These are phyloP conservation scores for Acanthornis magna DNA, from an alignment of 2,797 vertebrate species.

Conservation along the genomic window DNA sequence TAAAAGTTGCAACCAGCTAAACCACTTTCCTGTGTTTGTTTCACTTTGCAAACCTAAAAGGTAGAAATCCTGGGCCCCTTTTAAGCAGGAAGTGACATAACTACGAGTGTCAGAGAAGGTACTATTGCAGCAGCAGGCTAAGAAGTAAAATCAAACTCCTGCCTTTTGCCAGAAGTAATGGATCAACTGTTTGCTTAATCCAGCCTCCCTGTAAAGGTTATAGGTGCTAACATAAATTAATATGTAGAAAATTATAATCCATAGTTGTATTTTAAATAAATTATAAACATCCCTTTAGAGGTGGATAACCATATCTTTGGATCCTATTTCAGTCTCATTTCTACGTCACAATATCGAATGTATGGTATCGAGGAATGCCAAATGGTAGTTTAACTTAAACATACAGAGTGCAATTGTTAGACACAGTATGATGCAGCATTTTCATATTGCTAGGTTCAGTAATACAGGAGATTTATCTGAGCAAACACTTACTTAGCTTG, in stretches of 20 bases:
- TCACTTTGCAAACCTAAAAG: neutral
- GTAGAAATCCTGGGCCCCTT: neutral
- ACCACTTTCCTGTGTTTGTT: neutral
- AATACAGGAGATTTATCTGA: neutral
- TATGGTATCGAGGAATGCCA: neutral
- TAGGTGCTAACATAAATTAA: neutral
- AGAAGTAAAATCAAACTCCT: neutral
- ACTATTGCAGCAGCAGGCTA: neutral
- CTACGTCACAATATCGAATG: neutral
- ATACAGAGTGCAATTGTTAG: neutral
- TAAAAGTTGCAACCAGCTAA: neutral
- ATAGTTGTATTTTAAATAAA: neutral
- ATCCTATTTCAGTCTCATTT: neutral
- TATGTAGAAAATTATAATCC: neutral
- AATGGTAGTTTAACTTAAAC: neutral
- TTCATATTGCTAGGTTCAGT: constrained; percentile 14
- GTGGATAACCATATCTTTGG: neutral
- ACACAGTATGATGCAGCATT: neutral
- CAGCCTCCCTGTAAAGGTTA: neutral
- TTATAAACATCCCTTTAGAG: neutral
- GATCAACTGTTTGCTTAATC: neutral
- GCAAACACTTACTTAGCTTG: neutral
- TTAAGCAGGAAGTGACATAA: neutral
- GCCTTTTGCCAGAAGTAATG: neutral
- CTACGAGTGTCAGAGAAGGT: neutral